phyloP scores from a whole-genome alignment of 2,113 vertebrate genomes.

The Hassar affinis region DNA sequence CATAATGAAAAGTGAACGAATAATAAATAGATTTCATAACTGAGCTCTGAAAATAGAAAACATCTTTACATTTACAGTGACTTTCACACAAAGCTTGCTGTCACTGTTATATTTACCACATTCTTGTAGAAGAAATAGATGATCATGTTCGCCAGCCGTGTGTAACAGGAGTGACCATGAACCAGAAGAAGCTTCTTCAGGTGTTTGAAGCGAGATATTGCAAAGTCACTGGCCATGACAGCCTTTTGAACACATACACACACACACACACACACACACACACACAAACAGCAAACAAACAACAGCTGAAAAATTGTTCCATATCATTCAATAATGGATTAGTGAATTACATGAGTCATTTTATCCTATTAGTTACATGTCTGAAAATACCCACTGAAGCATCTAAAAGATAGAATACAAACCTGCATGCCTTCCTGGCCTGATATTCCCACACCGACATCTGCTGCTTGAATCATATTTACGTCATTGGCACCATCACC shows the following conservation, averaged over 20 bases:
- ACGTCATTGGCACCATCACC: slow-evolving; percentile 96
- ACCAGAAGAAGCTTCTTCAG: slow-evolving; percentile 90
- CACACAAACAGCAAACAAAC: slow-evolving; percentile 4
- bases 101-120: slow-evolving; percentile 75
- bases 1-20: not conserved
- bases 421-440: slow-evolving; percentile 99
- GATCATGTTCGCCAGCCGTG: slow-evolving; percentile 88
- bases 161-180: slow-evolving; percentile 92
- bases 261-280: slow-evolving; percentile 32
- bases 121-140: slow-evolving; percentile 98
- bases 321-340: slow-evolving; percentile 23
- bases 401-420: slow-evolving; percentile 35
- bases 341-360: slow-evolving; percentile 34
- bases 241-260: slow-evolving; percentile 72
- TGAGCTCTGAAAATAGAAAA: not conserved
- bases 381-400: slow-evolving; percentile 16
- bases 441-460: slow-evolving; percentile 89
- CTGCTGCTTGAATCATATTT: slow-evolving; percentile 95
- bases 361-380: slow-evolving; percentile 30
- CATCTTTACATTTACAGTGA: slow-evolving; percentile 6
- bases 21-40: not conserved
- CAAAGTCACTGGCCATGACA: slow-evolving; percentile 95
- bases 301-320: not conserved
- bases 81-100: slow-evolving; percentile 13
- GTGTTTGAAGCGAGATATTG: slow-evolving; percentile 87